Evolutionary conservation across 2,113 vertebrate species (phyloP), one percentile per base, ranked within the genome.

Genomic region (Catharus fuscescens): DNA sequence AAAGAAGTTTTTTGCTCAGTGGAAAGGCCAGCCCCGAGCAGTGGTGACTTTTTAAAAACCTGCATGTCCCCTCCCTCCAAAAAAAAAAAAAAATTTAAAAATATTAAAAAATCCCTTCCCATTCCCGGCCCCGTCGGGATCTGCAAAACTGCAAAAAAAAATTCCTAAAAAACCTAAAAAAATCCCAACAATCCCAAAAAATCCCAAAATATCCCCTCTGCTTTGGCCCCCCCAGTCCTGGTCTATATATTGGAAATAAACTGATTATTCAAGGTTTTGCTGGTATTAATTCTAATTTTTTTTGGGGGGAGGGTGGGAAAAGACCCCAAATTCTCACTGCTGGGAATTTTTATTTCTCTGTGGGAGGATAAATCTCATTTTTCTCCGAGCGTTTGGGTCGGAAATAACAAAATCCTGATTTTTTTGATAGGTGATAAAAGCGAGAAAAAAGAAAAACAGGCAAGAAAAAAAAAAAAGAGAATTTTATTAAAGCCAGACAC

Each of bases 201-300:
- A 40, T 36, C 80, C 8, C 57, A 54, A 54, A 71, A 44, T 12
- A 25, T 2, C 9, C 20, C 5, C 86, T 9, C 34, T 18, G 97
- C 98, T 97, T 98, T 85, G 91, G 64, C 86, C 92, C 80, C 59
- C 59, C 91, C 82, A 78, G 45, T 97, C 92, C 93, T 94, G 34
- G 78, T 85, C 96, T 97, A 86, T 97, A 95, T 97, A 97, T 97
- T 96, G 97, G 94, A 98, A 98, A 98, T 98, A 98, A 98, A 98
- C 42, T 91, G 96, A 76, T 95, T 98, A 98, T 97, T 97, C 8
- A 5, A 96, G 91, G 56, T 94, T 76, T 28, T 96, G 87, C 28
- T 92, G 78, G 94, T 57, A 2, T 81, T 72, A 26, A 45, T 34
- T 26, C n/a, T 2, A 8, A 1, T 11, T 45, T 34, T 31, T 8